Evolutionary conservation across 2,797 vertebrate genomes (phyloP), one percentile per base, ranked within the genome.

Genomic region (Dipus sagitta): DNA sequence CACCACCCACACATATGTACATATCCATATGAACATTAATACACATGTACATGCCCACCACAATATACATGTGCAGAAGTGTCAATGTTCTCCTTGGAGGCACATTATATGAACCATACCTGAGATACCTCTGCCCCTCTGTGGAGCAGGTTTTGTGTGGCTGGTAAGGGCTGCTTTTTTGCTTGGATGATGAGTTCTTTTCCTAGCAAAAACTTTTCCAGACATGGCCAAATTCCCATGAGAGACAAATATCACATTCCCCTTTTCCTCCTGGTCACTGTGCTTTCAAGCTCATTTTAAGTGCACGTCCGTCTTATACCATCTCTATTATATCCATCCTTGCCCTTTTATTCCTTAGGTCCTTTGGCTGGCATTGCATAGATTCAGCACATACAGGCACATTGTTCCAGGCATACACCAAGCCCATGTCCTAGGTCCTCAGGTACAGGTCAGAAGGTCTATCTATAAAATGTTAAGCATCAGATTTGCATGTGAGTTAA

Each of bases 231-330:
- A 72, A 21, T 60, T 8, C 5, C 14, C 47, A 34, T 18, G 62
- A 18, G 32, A 74, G 34, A 78, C 23, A 86, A 34, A 90, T 34
- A 72, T 28, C 17, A 12, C 24, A 67, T 83, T 11, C 6, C 17
- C 11, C 47, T 28, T 28, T 20, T 74, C 32, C 6, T n/a, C 24
- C 21, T 34, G 10, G 38, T 23, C 21, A 65, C 13, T 58, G 70
- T 5, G 12, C 87, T 52, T 93, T 58, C 86, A 90, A 84, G 26
- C 15, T 93, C 30, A 70, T 77, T 68, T 32, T 65, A 72, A 74
- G 14, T 4, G 17, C 4, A 6, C 47, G 17, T 38, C 26, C 58
- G 62, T 90, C 24, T 91, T 52, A 34, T 2, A 42, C 64, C 32
- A 13, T 84, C 52, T 80, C 32, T 23, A 62, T 28, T 38, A 70